These are phyloP conservation scores for Sardina pilchardus DNA, from an alignment of 2,113 vertebrate genomes.

Conservation along the genomic window DNA sequence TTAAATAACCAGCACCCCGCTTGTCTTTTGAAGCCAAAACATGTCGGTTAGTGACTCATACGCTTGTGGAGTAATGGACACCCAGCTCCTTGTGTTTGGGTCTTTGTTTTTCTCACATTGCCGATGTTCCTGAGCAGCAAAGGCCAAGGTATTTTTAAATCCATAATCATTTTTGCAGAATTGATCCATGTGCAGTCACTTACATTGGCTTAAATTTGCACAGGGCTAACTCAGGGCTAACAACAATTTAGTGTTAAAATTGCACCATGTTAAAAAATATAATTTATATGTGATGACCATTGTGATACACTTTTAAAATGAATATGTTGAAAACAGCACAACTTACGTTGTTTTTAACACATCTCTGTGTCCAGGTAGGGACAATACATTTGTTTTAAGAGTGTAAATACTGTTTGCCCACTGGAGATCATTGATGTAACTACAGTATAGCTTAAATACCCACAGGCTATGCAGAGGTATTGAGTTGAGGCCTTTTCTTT, in stretches of 20 bases:
- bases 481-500: background rate
- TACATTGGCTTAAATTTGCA: background rate
- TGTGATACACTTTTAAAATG: too few species aligned
- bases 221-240: background rate
- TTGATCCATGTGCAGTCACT: background rate
- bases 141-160: background rate
- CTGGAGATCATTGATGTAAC: background rate
- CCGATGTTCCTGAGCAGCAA: background rate
- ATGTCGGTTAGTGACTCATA: constrained; percentile 39
- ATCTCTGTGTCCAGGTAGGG: too few species aligned
- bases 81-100: background rate
- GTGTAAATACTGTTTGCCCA: background rate
- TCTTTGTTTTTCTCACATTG: background rate
- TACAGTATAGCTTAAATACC: background rate
- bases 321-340: too few species aligned
- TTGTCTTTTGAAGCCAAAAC: constrained; percentile 66
- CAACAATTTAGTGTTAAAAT: background rate
- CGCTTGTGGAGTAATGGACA: background rate
- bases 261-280: background rate
- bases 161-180: background rate
- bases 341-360: too few species aligned
- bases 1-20: constrained; percentile 59
- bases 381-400: too few species aligned
- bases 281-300: background rate
- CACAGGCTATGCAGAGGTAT: background rate